Percentiles rank a stretch among this genome's conserved stretches.
These are phyloP conservation scores for Pomatorhinus ruficollis DNA, from an alignment of 2,113 vertebrate species.

Conservation along the genomic window DNA sequence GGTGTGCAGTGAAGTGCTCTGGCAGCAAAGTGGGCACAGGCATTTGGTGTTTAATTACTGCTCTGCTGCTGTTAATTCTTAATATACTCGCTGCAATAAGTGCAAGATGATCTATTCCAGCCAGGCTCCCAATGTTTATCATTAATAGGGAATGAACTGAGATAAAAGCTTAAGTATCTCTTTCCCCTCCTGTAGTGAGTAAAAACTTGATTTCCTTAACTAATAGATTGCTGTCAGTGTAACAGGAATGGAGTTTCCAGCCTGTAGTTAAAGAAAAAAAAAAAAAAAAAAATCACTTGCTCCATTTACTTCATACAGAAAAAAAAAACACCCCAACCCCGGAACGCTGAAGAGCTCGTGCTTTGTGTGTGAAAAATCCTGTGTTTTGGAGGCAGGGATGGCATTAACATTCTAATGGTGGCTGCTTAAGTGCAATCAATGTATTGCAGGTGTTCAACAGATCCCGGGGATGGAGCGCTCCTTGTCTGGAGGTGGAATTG, in stretches of 20 bases:
- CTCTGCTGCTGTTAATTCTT: neutral
- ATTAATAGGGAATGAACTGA: neutral
- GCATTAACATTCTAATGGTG: slow-evolving; percentile 5
- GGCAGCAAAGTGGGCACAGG: neutral
- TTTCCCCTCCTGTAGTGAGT: neutral
- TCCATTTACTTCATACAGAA: neutral
- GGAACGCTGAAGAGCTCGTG: neutral
- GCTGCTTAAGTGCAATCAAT: neutral
- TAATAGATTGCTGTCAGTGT: neutral
- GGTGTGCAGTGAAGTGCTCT: neutral
- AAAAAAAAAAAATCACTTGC: neutral
- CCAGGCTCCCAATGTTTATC: neutral
- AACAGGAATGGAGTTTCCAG: neutral
- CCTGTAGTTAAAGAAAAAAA: neutral
- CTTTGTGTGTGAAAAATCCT: neutral
- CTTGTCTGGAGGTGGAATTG: neutral
- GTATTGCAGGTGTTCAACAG: neutral
- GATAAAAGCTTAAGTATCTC: slow-evolving; percentile 7
- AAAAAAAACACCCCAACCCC: neutral
- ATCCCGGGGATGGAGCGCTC: neutral
- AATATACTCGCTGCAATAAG: neutral
- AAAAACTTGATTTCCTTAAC: slow-evolving; percentile 42
- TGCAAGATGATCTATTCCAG: neutral
- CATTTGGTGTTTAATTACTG: neutral
- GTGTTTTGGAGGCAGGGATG: neutral